Percentiles rank a stretch among this genome's conserved stretches.
phyloP scores from a whole-genome alignment of 2,888 invertebrate species.

The Pilophorus perplexus region DNA sequence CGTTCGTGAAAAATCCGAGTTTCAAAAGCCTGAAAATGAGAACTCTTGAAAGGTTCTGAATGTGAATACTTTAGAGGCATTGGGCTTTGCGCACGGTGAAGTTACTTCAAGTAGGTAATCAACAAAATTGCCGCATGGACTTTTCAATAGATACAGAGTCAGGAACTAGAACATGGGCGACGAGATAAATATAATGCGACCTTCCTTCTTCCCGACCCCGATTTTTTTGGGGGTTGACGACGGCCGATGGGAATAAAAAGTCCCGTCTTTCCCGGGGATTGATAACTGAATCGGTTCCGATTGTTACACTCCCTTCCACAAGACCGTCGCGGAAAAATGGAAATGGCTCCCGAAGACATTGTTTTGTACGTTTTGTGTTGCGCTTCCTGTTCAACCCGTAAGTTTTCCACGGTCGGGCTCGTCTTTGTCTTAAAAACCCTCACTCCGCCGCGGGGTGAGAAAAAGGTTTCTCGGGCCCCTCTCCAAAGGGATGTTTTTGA shows the following conservation, averaged over 20 bases:
- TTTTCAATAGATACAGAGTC: no score
- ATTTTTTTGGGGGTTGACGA: neutral
- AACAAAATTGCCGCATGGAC: no score
- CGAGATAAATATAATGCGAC: no score
- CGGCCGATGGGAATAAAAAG: no score
- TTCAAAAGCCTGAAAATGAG: no score
- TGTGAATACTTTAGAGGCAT: no score
- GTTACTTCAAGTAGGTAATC: no score
- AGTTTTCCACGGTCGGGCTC: slow-evolving; percentile 34
- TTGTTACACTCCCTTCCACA: slow-evolving; percentile 6
- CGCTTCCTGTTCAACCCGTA: slow-evolving; percentile 39
- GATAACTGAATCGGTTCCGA: slow-evolving; percentile 38
- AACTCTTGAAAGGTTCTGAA: no score
- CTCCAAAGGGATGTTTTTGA: neutral
- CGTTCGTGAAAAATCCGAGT: no score
- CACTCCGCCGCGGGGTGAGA: neutral
- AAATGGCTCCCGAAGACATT: slow-evolving; percentile 15
- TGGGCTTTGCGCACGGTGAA: no score
- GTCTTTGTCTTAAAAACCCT: slow-evolving; percentile 6
- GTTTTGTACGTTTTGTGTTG: slow-evolving; percentile 17
- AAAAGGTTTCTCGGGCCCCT: neutral
- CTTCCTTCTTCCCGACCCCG: neutral
- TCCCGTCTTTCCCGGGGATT: slow-evolving; percentile 27
- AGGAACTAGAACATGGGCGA: no score
- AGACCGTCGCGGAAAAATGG: slow-evolving; percentile 30